Percentiles rank a stretch among this genome's conserved stretches.
phyloP scores from a whole-genome alignment of 2,113 vertebrate genomes.

The Machaerirhynchus nigripectus region DNA sequence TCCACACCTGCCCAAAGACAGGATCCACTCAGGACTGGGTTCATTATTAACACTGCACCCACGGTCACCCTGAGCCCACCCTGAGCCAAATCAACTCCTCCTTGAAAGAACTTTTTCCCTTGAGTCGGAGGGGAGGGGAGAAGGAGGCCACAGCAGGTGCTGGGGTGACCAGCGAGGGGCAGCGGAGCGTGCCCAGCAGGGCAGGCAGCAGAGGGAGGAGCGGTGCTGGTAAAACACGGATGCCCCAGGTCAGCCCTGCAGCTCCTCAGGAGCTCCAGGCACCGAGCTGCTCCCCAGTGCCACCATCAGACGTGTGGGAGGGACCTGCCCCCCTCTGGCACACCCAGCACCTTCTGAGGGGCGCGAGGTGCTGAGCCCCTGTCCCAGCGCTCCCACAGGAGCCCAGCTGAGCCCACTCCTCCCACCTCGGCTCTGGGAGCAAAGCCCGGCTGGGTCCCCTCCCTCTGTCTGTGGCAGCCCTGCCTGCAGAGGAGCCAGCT shows the following conservation, averaged over 20 bases:
- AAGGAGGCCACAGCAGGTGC: neutral
- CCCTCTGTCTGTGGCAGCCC: rapidly evolving
- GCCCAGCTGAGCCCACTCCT: neutral
- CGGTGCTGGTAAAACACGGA: neutral
- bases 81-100: neutral
- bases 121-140: neutral
- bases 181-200: neutral
- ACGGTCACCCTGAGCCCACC: neutral
- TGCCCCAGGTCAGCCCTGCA: neutral
- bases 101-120: neutral
- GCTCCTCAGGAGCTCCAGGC: neutral
- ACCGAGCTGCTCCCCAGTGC: neutral
- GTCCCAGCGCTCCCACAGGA: rapidly evolving
- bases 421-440: neutral
- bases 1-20: slow-evolving; percentile 78
- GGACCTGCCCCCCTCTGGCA: neutral
- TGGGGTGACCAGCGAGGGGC: neutral
- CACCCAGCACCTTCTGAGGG: neutral
- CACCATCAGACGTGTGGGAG: neutral
- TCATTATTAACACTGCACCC: too few species aligned
- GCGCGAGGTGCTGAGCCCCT: neutral
- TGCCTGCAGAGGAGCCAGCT: neutral
- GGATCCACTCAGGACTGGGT: neutral
- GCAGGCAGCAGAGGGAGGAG: neutral
- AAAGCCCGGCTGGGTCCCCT: neutral